Base-by-base conservation (phyloP, 2,888 invertebrate genomes). In the Drosophila putrida region DNA sequence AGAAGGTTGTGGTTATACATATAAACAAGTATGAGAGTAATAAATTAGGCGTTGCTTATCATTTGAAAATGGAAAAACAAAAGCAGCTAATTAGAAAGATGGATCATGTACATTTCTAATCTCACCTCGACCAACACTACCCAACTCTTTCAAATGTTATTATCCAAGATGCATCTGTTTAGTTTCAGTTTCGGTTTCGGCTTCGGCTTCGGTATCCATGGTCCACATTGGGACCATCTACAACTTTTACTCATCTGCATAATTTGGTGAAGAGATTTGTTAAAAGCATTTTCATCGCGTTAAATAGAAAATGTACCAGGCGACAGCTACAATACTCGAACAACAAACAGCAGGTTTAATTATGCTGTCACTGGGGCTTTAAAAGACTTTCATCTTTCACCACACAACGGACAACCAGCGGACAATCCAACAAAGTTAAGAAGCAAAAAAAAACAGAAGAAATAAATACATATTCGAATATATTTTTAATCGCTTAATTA, bases 341-440 rank as follows among this genome's bases (percentile, higher is more conserved):
- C 46, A 55, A 63, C 35, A 60, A 36, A 36, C 47, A 68, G 25
- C 35, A 60, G 38, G 68, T 74, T 88, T 89, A 88, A 86, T 86
- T 88, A 82, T 88, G 82, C 86, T 86, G 86, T 88, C 90, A 86
- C 70, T 78, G 82, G 67, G 75, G 82, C 76, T 76, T 77, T 74
- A 78, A 69, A 71, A 85, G 72, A 86, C 86, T 88, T 89, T 86
- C 88, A 80, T 86, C 90, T 82, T 85, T 88, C 88, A 76, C 75
- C 71, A 64, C 9, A 50, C 46, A 43, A 62, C 43, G 36, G 50
- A 43, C 10, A 41, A 53, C 10, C 53, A 53, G 15, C 6, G 25
- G 8, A 2, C 31, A 6, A 36, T 62, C 53, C 49, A 53, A 63
- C 66, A 54, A 59, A 47, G 54, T 44, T 66, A 63, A 59, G 78